Base-by-base conservation (phyloP, 1,140 invertebrate species). In the Oppia nitens region DNA sequence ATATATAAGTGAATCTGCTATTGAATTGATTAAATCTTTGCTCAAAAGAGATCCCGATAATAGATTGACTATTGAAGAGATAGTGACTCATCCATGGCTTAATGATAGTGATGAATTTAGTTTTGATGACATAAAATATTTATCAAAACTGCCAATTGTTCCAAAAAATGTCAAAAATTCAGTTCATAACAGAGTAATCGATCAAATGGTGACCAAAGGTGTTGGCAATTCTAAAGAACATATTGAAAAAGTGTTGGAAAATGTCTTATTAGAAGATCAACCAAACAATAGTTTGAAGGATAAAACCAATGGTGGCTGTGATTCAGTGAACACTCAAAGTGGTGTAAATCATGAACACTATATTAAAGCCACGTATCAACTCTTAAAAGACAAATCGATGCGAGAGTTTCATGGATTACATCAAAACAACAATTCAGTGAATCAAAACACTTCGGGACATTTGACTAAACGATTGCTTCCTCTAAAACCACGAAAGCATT, bases 81-180 rank as follows among this genome's bases (percentile, higher is more conserved):
- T 98, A 53, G 80, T 89, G 0, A 73, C 75, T n/a, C 85, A 96
- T 71, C 76, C 81, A 0, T 98, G 95, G 95, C 64, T 80, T 3
- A 72, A 54, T 17, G 56, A 57, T 26, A 59, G 27, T 29, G 50
- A 52, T 12, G 6, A 59, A 49, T 17, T 58, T 12, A 26, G 55
- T 25, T 50, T 47, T 57, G 29, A n/a, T 11, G 12, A 20, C 21
- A 62, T 3, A 3, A 47, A 60, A 49, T 49, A 52, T 12, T 24
- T 20, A 24, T 40, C 14, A 12, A 20, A 53, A 55, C 6, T 11
- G 3, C 47, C 26, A 17, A 20, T 26, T 17, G 40, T 20, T 51
- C 32, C 48, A 50, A 59, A 9, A 17, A 40, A 6, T 9, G 14
- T 23, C 2, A 52, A 53, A 14, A 50, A 27, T 12, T 27, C 12